These are phyloP conservation scores for Tenodera sinensis DNA, from an alignment of 2,888 invertebrate species.

Conservation along the genomic window DNA sequence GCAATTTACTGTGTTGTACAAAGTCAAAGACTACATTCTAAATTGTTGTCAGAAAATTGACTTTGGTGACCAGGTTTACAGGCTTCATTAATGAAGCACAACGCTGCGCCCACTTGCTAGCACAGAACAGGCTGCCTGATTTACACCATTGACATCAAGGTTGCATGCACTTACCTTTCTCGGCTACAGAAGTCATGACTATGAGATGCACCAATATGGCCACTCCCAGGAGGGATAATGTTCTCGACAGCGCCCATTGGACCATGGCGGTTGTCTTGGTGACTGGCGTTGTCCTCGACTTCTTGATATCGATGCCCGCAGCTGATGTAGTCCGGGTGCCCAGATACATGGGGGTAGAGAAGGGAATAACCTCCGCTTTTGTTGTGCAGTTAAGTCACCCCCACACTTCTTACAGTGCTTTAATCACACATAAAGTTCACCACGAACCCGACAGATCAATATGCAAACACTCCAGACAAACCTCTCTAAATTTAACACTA, in stretches of 20 bases:
- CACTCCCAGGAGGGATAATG: slow-evolving; percentile 35
- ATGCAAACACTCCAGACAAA: background rate
- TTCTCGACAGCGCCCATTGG: slow-evolving; percentile 36
- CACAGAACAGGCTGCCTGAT: too few relatives aligned
- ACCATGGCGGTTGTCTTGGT: slow-evolving; percentile 32
- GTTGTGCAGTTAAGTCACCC: background rate
- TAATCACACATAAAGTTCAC: background rate
- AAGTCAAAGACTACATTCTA: too few relatives aligned
- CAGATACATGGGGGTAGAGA: slow-evolving; percentile 9
- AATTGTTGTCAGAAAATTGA: too few relatives aligned
- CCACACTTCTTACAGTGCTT: background rate
- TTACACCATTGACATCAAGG: too few relatives aligned
- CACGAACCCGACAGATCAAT: background rate
- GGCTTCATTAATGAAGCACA: too few relatives aligned
- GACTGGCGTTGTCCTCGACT: slow-evolving; percentile 1
- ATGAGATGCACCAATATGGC: slow-evolving; percentile 37
- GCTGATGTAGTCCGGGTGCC: background rate
- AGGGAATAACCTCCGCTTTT: background rate
- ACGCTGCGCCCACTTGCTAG: too few relatives aligned
- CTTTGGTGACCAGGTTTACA: too few relatives aligned
- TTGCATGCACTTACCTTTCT: slow-evolving; percentile 34
- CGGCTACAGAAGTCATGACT: slow-evolving; percentile 37
- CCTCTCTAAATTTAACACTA: background rate
- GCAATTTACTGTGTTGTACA: too few relatives aligned
- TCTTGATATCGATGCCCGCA: slow-evolving; percentile 6